These are phyloP conservation scores for Siphlonurus alternatus DNA, from an alignment of 2,888 invertebrate species.

Conservation along the genomic window DNA sequence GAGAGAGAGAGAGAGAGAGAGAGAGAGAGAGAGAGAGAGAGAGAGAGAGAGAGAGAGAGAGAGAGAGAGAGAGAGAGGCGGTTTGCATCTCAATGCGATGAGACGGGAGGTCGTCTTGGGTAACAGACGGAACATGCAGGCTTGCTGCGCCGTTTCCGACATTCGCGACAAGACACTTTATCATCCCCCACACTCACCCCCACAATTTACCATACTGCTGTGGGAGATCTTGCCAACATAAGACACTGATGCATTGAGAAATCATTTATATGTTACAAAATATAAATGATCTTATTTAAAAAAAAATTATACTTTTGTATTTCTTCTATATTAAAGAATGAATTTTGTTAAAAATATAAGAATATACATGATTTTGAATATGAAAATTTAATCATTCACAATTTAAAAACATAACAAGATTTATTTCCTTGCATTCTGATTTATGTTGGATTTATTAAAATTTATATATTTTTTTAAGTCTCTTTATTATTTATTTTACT, in stretches of 20 bases:
- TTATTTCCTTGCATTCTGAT: too few relatives aligned
- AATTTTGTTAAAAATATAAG: too few relatives aligned
- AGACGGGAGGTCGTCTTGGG: not conserved
- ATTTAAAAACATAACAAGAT: too few relatives aligned
- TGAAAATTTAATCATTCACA: too few relatives aligned
- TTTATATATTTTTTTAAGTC: too few relatives aligned
- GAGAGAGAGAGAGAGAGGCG: not conserved
- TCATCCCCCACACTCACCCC: not conserved
- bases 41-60: not conserved
- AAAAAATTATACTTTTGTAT: too few relatives aligned
- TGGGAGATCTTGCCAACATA: not conserved
- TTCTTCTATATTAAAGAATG: too few relatives aligned
- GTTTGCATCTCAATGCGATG: conserved; percentile 8
- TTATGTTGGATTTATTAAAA: too few relatives aligned
- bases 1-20: not conserved
- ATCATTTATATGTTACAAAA: not conserved
- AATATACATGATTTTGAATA: too few relatives aligned
- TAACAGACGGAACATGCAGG: not conserved
- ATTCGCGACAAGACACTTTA: not conserved
- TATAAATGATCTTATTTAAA: not conserved
- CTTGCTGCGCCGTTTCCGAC: not conserved
- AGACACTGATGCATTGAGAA: not conserved
- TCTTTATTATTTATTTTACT: too few relatives aligned
- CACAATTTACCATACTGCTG: not conserved
- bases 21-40: not conserved